A percentile compares a stretch with the other conserved stretches of the same genome.
Evolutionary conservation across 2,888 invertebrate species (phyloP).

Genomic region (Ophioninae sp.): DNA sequence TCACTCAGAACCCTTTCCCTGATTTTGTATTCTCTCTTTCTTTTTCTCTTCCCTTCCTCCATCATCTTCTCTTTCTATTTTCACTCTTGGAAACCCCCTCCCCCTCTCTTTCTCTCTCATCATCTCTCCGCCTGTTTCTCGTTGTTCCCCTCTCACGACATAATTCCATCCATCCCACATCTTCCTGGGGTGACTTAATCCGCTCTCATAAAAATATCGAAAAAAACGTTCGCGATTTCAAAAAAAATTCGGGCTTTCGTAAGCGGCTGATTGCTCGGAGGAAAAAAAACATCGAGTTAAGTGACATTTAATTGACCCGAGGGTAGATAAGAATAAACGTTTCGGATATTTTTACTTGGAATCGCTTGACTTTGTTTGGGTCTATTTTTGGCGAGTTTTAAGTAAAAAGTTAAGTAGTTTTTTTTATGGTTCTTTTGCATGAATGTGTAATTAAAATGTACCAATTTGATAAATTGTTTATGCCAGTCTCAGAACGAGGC

Average conservation of each 20-base stretch:
- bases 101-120: neutral
- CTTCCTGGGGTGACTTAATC: constrained; percentile 29
- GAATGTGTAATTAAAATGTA: no score
- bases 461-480: no score
- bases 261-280: neutral
- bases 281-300: neutral
- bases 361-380: no score
- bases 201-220: constrained; percentile 15
- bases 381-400: no score
- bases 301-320: no score
- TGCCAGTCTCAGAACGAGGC: neutral
- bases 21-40: constrained; percentile 14
- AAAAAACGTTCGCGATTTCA: constrained; percentile 15
- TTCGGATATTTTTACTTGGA: no score
- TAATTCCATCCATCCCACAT: neutral
- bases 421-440: no score
- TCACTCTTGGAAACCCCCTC: neutral
- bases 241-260: neutral
- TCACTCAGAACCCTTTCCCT: constrained; percentile 70
- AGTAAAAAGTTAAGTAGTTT: no score
- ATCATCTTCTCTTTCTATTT: neutral
- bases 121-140: neutral
- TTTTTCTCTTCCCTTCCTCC: neutral
- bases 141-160: neutral
- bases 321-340: no score